Evolutionary conservation across 37 sponge, comb jelly and placozoan genomes (phyloP).

Genomic region (Sycon ciliatum): DNA sequence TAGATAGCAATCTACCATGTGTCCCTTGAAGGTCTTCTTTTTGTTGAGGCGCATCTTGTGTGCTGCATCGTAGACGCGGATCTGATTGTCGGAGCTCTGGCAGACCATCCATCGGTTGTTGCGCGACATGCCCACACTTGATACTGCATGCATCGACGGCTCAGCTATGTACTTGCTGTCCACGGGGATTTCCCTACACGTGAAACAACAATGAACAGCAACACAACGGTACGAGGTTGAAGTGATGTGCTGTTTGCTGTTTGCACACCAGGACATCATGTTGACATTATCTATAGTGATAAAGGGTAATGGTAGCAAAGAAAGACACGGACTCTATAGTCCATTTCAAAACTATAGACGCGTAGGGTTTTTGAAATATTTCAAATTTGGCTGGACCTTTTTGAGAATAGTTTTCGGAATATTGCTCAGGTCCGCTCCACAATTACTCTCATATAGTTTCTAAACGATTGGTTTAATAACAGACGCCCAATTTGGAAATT

Average conservation of each 20-base stretch:
- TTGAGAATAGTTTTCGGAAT: too few species aligned
- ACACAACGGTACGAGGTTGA: too few species aligned
- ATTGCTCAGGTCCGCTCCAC: too few species aligned
- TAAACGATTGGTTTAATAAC: too few species aligned
- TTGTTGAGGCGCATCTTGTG: slow-evolving; percentile 83
- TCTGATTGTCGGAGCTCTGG: slow-evolving; percentile 93
- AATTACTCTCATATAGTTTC: too few species aligned
- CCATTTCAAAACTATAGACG: too few species aligned
- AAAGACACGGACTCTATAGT: too few species aligned
- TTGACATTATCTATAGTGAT: background rate
- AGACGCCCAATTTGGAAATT: too few species aligned
- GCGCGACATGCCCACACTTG: slow-evolving; percentile 64
- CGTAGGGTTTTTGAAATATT: too few species aligned
- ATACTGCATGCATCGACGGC: slow-evolving; percentile 93
- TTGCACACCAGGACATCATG: background rate
- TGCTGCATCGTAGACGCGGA: slow-evolving; percentile 71
- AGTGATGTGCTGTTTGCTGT: too few species aligned
- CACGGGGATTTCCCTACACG: slow-evolving; percentile 80
- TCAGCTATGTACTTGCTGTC: slow-evolving; percentile 98
- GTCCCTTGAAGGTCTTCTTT: slow-evolving; percentile 90
- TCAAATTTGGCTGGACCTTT: too few species aligned
- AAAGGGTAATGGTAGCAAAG: background rate
- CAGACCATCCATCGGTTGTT: slow-evolving; percentile 91
- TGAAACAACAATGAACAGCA: background rate
- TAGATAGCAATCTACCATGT: slow-evolving; percentile 60